phyloP scores from a whole-genome alignment of 2,113 vertebrate genomes.

The Arenaria interpres region DNA sequence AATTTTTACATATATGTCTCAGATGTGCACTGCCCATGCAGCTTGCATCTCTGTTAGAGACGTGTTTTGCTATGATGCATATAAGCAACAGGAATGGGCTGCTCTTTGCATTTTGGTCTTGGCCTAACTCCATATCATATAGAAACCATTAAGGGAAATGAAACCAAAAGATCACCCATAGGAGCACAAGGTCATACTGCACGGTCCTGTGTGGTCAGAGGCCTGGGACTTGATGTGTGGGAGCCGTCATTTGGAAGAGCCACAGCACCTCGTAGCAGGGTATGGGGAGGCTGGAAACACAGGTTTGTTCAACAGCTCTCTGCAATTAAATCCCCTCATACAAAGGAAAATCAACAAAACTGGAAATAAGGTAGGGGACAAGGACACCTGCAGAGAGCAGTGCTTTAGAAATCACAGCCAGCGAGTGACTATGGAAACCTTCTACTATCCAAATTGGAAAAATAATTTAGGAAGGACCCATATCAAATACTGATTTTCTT shows the following conservation, averaged over 20 bases:
- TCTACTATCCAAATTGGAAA: not conserved
- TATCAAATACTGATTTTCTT: conserved; percentile 14
- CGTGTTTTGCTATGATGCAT: fast-evolving
- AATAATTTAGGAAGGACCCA: conserved; percentile 25
- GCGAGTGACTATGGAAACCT: conserved; percentile 6
- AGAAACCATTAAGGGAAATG: not conserved
- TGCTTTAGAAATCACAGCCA: not conserved
- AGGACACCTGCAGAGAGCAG: not conserved
- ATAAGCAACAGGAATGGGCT: not conserved
- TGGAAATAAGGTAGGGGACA: not conserved
- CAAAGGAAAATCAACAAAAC: not conserved
- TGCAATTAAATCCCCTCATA: not conserved
- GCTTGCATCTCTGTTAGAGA: not conserved
- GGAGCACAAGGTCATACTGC: not conserved
- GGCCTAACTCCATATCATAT: not conserved
- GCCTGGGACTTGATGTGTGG: fast-evolving
- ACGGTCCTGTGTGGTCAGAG: fast-evolving
- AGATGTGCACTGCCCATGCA: not conserved
- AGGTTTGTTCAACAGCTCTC: not conserved
- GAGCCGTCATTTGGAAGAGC: fast-evolving
- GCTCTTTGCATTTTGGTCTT: not conserved
- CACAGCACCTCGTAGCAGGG: fast-evolving
- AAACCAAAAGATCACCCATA: not conserved
- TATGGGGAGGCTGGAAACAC: not conserved
- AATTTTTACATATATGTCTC: not conserved